Evolutionary conservation across 2,888 invertebrate species (phyloP), one percentile per base, ranked within the genome.

Genomic region (Zele albiditarsus): DNA sequence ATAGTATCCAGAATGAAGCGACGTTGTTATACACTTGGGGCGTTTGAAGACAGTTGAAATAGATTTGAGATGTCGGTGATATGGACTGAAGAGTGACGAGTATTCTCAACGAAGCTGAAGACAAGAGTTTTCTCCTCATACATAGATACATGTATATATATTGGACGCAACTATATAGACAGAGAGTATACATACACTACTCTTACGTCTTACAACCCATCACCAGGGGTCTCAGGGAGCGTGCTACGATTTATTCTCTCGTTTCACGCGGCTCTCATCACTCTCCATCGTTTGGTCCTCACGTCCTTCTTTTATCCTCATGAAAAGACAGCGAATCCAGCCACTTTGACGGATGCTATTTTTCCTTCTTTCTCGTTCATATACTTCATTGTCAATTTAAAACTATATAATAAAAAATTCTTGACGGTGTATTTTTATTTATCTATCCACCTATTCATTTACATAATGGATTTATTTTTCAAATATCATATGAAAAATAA

Each of bases 21-120:
- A 70, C 42, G 28, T 25, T n/a, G 31, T 25, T 70, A 53, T 58
- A 69, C 57, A 69, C 57, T 57, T 16, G 57, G 33, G 49, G 16
- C 20, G 20, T 57, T 57, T 42, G 74, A 74, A 53, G 74, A 74
- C 70, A 58, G 63, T 74, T 71, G 71, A 74, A 74, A 74, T 74
- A 70, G 74, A 74, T 74, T 74, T 69, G 74, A 74, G 74, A 42
- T 71, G 70, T 71, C 70, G 27, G 69, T 74, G 74, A 74, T 65
- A 70, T 65, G 74, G 62, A 31, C 62, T 49, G 58, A 63, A 74
- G 68, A 70, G 65, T 42, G 31, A 71, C 70, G 71, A 71, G 27
- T n/a, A 58, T 74, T 71, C 70, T 71, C 57, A 53, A 65, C 12
- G 49, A 57, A 23, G 69, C 25, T 12, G 14, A 38, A 67, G 62